A percentile compares a stretch with the other conserved stretches of the same genome.
Conservation (phyloP, 1,140 invertebrate species). For the Micrasema minimum region DNA sequence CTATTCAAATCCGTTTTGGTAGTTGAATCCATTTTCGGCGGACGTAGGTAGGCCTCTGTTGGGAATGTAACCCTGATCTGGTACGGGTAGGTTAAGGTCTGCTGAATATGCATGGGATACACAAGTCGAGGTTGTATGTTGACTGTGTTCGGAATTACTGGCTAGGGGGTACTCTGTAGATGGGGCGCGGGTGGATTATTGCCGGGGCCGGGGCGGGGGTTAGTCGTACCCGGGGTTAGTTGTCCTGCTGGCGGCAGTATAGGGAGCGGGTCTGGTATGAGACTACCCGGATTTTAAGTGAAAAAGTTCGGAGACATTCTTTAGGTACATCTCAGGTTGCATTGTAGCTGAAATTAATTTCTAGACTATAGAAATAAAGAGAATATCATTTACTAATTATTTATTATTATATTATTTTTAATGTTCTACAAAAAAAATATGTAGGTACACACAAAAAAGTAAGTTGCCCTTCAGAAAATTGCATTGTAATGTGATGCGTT, state of each 20-base stretch:
- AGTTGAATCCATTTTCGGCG: conserved; percentile 7
- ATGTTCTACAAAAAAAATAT: too few species aligned
- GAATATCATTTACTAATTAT: too few species aligned
- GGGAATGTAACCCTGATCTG: conserved; percentile 5
- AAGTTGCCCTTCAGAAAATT: too few species aligned
- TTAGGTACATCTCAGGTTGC: conserved; percentile 18
- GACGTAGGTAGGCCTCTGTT: conserved; percentile 1
- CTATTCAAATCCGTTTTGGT: neutral
- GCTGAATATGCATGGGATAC: conserved; percentile 16
- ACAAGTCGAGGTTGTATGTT: conserved; percentile 33
- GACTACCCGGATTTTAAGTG: conserved; percentile 17
- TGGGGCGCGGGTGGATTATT: conserved; percentile 30
- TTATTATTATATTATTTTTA: too few species aligned
- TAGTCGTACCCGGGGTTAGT: conserved; percentile 30
- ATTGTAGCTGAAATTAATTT: conserved; percentile 38
- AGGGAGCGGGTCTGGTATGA: conserved; percentile 17
- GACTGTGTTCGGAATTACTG: neutral
- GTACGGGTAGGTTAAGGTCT: conserved; percentile 1
- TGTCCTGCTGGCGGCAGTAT: conserved; percentile 16
- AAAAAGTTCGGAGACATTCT: conserved; percentile 46
- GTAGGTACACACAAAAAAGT: too few species aligned
- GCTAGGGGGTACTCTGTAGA: conserved; percentile 33
- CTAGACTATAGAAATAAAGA: too few species aligned
- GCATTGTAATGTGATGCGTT: too few species aligned
- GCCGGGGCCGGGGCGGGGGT: conserved; percentile 39